Conservation (phyloP, 2,888 invertebrate species). For the Meganola albula region DNA sequence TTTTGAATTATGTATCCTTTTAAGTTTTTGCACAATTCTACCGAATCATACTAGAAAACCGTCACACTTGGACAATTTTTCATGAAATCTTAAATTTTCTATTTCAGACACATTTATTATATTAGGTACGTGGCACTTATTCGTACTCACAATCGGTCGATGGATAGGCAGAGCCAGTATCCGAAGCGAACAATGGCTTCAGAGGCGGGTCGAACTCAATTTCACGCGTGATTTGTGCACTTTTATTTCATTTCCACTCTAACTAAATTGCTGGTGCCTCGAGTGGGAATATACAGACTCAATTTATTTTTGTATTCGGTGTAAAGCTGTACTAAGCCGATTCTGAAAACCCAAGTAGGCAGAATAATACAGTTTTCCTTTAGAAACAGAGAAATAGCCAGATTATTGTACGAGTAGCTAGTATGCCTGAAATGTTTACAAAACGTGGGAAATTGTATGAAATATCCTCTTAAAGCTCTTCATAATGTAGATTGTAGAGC, state of each 20-base stretch:
- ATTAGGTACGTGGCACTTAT: constrained; percentile 12
- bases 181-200: constrained; percentile 56
- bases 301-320: too few relatives aligned
- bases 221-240: constrained; percentile 73
- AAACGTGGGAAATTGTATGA: too few relatives aligned
- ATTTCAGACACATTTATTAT: constrained; percentile 12
- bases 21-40: constrained; percentile 48
- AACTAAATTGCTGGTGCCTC: constrained; percentile 36
- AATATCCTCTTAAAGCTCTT: too few relatives aligned
- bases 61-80: constrained; percentile 31
- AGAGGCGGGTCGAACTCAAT: constrained; percentile 64
- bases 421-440: too few relatives aligned
- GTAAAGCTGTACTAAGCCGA: too few relatives aligned
- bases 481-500: too few relatives aligned
- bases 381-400: too few relatives aligned
- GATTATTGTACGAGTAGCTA: too few relatives aligned
- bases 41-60: constrained; percentile 38
- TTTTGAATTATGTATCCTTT: constrained; percentile 62
- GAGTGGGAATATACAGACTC: constrained; percentile 26
- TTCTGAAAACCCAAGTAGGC: too few relatives aligned
- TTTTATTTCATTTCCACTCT: constrained; percentile 67
- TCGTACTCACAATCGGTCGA: constrained; percentile 13
- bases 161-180: constrained; percentile 44
- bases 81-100: constrained; percentile 27
- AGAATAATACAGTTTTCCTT: constrained; percentile 5